These are phyloP conservation scores for Lacanobia wlatinum DNA, from an alignment of 2,888 invertebrate genomes.

Conservation along the genomic window DNA sequence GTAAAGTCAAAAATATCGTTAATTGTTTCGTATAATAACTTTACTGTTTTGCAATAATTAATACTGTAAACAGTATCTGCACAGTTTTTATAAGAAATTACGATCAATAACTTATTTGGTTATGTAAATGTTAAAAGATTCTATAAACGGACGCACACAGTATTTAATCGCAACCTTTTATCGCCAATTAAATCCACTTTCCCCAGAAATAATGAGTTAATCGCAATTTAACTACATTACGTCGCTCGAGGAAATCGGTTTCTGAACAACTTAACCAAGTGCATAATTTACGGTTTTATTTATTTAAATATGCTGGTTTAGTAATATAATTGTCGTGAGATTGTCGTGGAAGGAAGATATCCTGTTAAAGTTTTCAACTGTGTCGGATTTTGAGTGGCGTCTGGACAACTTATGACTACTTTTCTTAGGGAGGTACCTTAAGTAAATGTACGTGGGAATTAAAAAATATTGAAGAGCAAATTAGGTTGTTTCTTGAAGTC, in stretches of 20 bases:
- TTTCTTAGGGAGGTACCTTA: no score
- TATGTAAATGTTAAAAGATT: slow-evolving; percentile 19
- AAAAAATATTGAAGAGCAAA: no score
- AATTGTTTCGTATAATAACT: no score
- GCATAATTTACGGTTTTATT: not conserved
- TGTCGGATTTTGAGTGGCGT: no score
- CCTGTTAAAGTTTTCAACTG: no score
- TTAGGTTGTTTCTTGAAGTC: no score
- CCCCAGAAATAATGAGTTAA: slow-evolving; percentile 39
- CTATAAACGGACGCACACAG: not conserved
- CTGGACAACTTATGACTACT: no score
- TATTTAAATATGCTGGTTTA: slow-evolving; percentile 1
- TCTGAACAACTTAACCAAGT: slow-evolving; percentile 5
- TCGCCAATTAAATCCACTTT: slow-evolving; percentile 38
- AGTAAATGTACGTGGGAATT: no score
- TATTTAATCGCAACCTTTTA: slow-evolving; percentile 37
- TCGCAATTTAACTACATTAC: slow-evolving; percentile 3
- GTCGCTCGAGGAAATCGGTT: slow-evolving; percentile 10
- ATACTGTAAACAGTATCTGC: not conserved
- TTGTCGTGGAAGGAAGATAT: no score
- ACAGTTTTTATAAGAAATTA: not conserved
- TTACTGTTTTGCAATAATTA: no score
- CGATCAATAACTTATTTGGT: not conserved
- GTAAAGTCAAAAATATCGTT: no score
- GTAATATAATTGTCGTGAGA: not conserved